phyloP scores from a whole-genome alignment of 2,113 vertebrate genomes.

The Corapipo altera region DNA sequence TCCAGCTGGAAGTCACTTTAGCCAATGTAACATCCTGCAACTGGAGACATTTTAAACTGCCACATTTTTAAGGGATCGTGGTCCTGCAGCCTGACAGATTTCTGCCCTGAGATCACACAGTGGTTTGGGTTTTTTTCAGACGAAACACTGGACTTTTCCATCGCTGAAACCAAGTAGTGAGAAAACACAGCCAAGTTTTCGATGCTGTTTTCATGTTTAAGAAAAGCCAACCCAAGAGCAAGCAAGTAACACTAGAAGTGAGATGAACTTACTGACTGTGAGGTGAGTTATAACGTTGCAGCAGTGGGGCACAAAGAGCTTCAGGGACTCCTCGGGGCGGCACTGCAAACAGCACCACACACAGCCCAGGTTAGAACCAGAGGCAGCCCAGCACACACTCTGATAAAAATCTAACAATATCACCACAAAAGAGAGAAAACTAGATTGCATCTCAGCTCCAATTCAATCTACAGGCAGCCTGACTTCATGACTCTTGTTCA shows the following conservation, averaged over 20 bases:
- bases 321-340: conserved; percentile 91
- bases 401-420: background rate
- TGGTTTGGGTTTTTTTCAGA: background rate
- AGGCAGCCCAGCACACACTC: background rate
- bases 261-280: conserved; percentile 87
- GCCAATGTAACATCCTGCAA: background rate
- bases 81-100: background rate
- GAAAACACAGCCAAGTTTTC: background rate
- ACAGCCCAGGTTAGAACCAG: background rate
- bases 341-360: conserved; percentile 81
- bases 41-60: background rate
- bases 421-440: background rate
- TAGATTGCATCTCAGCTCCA: background rate
- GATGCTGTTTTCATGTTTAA: background rate
- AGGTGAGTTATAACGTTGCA: conserved; percentile 92
- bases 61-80: background rate
- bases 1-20: background rate
- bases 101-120: background rate
- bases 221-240: background rate
- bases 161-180: background rate
- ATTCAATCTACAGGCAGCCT: background rate
- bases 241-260: background rate
- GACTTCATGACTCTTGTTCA: background rate
- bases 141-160: background rate
- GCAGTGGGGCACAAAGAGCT: conserved; percentile 95